Conservation (phyloP, 2,888 invertebrate species). For the Melolontha melolontha region DNA sequence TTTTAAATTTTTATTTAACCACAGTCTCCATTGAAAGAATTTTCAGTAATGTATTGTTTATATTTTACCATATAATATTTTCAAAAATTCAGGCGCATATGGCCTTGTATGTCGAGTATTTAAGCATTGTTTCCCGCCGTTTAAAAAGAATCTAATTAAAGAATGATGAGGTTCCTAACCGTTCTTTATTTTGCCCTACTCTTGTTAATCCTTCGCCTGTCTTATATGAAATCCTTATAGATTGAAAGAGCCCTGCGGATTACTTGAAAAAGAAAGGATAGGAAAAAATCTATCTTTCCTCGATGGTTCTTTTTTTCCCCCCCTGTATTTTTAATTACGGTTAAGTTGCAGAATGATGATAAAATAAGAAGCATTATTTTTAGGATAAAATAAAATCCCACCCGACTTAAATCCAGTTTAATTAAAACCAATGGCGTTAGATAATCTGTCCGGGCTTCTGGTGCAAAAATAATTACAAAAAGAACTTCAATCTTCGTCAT, state of each 20-base stretch:
- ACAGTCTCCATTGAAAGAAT: too few species aligned
- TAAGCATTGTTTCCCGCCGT: background rate
- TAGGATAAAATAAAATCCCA: slow-evolving; percentile 27
- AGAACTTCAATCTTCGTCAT: slow-evolving; percentile 38
- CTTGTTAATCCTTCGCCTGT: slow-evolving; percentile 30
- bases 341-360: slow-evolving; percentile 38
- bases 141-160: slow-evolving; percentile 33
- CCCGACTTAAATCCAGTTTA: slow-evolving; percentile 34
- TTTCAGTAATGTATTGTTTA: too few species aligned
- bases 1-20: too few species aligned
- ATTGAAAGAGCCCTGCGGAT: slow-evolving; percentile 28
- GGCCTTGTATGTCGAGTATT: too few species aligned
- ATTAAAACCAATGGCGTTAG: slow-evolving; percentile 39
- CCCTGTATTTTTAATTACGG: slow-evolving; percentile 39
- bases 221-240: slow-evolving; percentile 21
- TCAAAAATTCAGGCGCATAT: too few species aligned
- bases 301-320: slow-evolving; percentile 6
- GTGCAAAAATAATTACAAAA: slow-evolving; percentile 32
- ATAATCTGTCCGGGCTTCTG: slow-evolving; percentile 34
- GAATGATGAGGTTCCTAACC: background rate
- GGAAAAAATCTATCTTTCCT: slow-evolving; percentile 18
- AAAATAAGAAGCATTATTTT: slow-evolving; percentile 39
- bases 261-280: slow-evolving; percentile 17
- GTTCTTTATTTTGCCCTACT: slow-evolving; percentile 25
- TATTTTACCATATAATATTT: too few species aligned